Percentiles rank a stretch among this genome's conserved stretches.
These are phyloP conservation scores for Lates calcarifer DNA, from an alignment of 2,113 vertebrate genomes.

Conservation along the genomic window DNA sequence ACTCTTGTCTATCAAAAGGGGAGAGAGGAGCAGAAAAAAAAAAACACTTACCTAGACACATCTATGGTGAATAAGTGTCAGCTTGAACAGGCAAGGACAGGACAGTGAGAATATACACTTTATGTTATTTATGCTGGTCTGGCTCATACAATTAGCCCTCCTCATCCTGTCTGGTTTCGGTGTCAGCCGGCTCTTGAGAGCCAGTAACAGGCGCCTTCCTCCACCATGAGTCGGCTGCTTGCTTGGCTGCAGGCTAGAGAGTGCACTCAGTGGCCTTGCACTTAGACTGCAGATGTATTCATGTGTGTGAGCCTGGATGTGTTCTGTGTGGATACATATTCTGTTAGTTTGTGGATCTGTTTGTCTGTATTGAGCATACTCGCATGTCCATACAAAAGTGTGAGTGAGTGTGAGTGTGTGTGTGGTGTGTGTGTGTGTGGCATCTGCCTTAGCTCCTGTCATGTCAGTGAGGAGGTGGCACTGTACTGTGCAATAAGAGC, in stretches of 20 bases:
- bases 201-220: slow-evolving; percentile 25
- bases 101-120: slow-evolving; percentile 13
- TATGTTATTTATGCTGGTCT: not conserved
- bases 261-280: slow-evolving; percentile 49
- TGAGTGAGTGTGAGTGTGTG: slow-evolving; percentile 19
- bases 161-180: slow-evolving; percentile 14
- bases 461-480: slow-evolving; percentile 64
- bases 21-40: slow-evolving; percentile 5
- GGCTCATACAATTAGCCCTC: not conserved
- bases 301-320: slow-evolving; percentile 1
- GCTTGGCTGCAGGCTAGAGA: slow-evolving; percentile 11
- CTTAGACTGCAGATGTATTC: slow-evolving; percentile 13
- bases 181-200: slow-evolving; percentile 19
- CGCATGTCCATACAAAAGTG: not conserved
- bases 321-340: not conserved
- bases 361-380: not conserved
- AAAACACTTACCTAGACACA: not conserved
- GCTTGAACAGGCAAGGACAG: not conserved
- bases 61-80: slow-evolving; percentile 1
- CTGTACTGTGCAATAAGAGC: slow-evolving; percentile 62
- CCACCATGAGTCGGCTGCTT: slow-evolving; percentile 16
- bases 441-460: slow-evolving; percentile 44
- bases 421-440: slow-evolving; percentile 26
- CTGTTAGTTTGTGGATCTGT: slow-evolving; percentile 22
- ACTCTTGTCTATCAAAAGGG: not conserved